Base-by-base conservation (phyloP, 2,113 vertebrate genomes). In the Psittacula cyanocephala region DNA sequence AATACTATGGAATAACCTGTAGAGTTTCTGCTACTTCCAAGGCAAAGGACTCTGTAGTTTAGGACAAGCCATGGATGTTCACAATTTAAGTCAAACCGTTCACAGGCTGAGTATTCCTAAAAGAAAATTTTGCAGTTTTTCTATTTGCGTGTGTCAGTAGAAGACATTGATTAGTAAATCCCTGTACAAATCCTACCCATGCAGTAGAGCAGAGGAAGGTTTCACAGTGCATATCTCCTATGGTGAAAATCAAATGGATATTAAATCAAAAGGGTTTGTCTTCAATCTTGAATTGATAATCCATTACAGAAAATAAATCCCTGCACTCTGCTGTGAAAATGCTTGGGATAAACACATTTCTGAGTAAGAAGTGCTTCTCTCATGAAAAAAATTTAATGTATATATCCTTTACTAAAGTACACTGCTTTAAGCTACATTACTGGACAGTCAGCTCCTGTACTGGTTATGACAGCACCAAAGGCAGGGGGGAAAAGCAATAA, bases 41-140 rank as follows among this genome's bases (percentile, higher is more conserved):
- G 11, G 2, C 0, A 0, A 80, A 86, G 10, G 15, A 71, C 29
- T 52, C 3, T 0, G 3, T 77, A 63, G 62, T 83, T 83, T 67
- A 88, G 10, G 19, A 77, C 13, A 81, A 64, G 11, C 7, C 17
- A 19, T 37, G 79, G 35, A 74, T 62, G 7, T 13, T 71, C 29
- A 49, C 28, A 47, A 33, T 17, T 91, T 53, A 70, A 84, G 19
- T 46, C 41, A 68, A 89, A 50, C 68, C 4, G 37, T 44, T 76
- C 27, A 80, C 10, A 67, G 7, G 4, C 4, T 81, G 35, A 39
- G 39, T 22, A 59, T 29, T 60, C 20, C 29, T 71, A 27, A 77
- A 67, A 49, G 28, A 74, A 87, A 63, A 69, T 29, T 31, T 60
- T 63, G 7, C 10, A 35, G 6, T 43, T 88, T 25, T 67, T 74